These are phyloP conservation scores for Nothobranchius furzeri DNA, from an alignment of 2,113 vertebrate genomes.

Conservation along the genomic window DNA sequence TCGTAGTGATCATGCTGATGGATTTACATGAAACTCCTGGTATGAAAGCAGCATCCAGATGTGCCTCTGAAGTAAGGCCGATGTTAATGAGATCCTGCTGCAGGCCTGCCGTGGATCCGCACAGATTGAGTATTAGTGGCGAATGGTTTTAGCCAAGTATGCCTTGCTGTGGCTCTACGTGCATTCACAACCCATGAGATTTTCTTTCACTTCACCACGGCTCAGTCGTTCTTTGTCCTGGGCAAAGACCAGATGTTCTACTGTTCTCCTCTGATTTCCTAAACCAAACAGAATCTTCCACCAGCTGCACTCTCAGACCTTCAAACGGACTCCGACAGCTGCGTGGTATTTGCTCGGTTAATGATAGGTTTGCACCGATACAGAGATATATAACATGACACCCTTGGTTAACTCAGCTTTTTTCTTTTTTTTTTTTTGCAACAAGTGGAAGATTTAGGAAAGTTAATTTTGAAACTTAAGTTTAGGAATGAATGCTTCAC, in stretches of 20 bases:
- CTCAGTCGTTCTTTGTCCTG: slow-evolving; percentile 69
- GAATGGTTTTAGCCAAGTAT: slow-evolving; percentile 70
- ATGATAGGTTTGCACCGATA: slow-evolving; percentile 67
- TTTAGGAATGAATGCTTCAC: neutral
- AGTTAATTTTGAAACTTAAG: slow-evolving; percentile 12
- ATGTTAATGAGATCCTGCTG: slow-evolving; percentile 70
- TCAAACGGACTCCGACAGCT: slow-evolving; percentile 70
- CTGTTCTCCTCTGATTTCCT: slow-evolving; percentile 73
- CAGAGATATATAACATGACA: slow-evolving; percentile 64
- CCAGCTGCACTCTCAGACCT: slow-evolving; percentile 69
- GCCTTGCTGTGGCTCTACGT: slow-evolving; percentile 66
- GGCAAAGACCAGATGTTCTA: slow-evolving; percentile 79
- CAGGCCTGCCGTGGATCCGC: slow-evolving; percentile 45
- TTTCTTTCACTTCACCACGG: slow-evolving; percentile 67
- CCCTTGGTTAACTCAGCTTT: slow-evolving; percentile 28
- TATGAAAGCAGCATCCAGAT: slow-evolving; percentile 64
- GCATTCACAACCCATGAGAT: slow-evolving; percentile 72
- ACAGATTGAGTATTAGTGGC: slow-evolving; percentile 73
- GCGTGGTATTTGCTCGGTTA: slow-evolving; percentile 72
- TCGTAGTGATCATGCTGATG: slow-evolving; percentile 47
- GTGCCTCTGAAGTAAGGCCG: slow-evolving; percentile 48
- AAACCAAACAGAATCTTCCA: slow-evolving; percentile 70
- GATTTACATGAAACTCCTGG: slow-evolving; percentile 58
- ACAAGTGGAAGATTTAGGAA: slow-evolving; percentile 15
- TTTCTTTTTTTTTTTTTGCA: slow-evolving; percentile 3